Base-by-base conservation (phyloP, 2,888 invertebrate species). In the Dicyrtomina minuta region DNA sequence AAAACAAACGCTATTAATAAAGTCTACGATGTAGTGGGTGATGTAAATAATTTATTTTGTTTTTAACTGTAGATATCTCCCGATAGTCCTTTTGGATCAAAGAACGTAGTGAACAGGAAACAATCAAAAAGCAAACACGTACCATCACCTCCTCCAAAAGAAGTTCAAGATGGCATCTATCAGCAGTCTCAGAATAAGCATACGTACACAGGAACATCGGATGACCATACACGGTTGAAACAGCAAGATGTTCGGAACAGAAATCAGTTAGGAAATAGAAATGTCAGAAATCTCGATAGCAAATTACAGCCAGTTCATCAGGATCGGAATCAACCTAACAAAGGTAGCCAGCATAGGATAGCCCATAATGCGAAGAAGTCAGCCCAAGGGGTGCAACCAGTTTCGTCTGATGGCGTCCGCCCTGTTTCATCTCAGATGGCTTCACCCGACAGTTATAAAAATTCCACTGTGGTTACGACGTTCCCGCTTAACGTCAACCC, bases 391-490 rank as follows among this genome's bases (percentile, higher is more conserved):
- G 15, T 39, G 27, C 58, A 58, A 39, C 12, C 26, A 26, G 24
- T 55, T 15, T 33, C 39, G 1, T 58, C 33, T 33, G 39, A 58
- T 17, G 58, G 39, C 33, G 58, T 41, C 33, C 58, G 33, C 15
- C 15, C 27, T 41, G 33, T 58, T 39, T 33, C 58, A 58, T 33
- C 58, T 58, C 58, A 33, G 39, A 8, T 39, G 13, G 12, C 39
- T 26, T 39, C 58, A 39, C 1, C 17, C 17, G 58, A 58, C 27
- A 20, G 33, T 20, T 58, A 58, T 39, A 17, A 33, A 15, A 58
- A 39, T 39, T 17, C 58, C 6, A n/a, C 33, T 15, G 39, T 27
- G 17, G 27, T 39, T 27, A 58, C 39, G 1, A 2, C 58, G 3
- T 27, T 39, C 58, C 27, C 58, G 22, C 20, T 27, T 20, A 58